Evolutionary conservation across 2,797 vertebrate species (phyloP), one percentile per base, ranked within the genome.

Genomic region (Jordanella pulchra): DNA sequence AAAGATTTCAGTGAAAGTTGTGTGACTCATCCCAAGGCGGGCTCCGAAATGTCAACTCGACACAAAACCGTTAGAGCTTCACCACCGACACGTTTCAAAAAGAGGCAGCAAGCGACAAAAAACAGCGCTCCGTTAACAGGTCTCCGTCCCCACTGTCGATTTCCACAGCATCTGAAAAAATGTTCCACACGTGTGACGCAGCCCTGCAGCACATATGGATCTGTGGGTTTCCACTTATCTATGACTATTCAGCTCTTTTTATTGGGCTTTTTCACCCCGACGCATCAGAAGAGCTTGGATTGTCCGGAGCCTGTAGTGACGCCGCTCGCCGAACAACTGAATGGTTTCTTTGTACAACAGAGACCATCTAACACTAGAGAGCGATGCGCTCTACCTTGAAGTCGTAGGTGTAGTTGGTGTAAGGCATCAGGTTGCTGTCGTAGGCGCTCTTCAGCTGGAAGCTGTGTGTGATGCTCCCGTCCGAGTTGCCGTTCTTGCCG

Each of bases 361-460:
- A 12, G 44, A 45, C 44, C 44, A 2, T 2, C 44, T 11, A 11
- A 11, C 44, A 45, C 7, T 11, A 10, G 44, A 3, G 44, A 45
- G 47, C 5, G 17, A 5, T 1, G 58, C 25, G n/a, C 42, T 42
- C 35, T 94, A 92, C 91, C 95, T 98, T 99, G 89, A 99, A 99
- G 95, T 99, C 97, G 80, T 98, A 98, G 13, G 98, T 99, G 94
- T 99, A 99, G 96, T 99, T 99, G 91, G 98, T 99, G 91, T 98
- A 99, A 96, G 98, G 97, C 97, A 99, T 99, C 92, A 97, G 86
- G 91, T 94, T 96, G 94, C 94, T 97, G 91, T 99, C 96, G 35
- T 99, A 99, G 85, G 97, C 96, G 91, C 97, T 99, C 95, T 96
- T 97, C 82, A 99, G 95, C 86, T 97, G 97, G 93, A 99, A 99